Evolutionary conservation across 2,113 vertebrate species (phyloP), one percentile per base, ranked within the genome.

Genomic region (Psittacula cyanocephala): DNA sequence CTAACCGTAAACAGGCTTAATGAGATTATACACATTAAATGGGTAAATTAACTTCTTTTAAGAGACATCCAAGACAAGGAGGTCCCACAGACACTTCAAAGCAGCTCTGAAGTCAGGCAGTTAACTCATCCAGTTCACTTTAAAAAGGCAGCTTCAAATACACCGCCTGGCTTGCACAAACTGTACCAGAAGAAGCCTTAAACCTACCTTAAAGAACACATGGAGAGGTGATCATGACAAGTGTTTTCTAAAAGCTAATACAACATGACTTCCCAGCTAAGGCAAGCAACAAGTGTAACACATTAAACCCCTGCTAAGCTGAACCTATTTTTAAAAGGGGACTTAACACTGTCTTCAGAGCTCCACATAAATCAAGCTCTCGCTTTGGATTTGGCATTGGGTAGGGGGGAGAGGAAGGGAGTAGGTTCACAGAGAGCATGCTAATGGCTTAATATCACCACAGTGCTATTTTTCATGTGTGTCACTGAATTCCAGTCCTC

Each of bases 21-120:
- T 75, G 84, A 96, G 82, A 96, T 91, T 23, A 28, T 13, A 76
- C 50, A 93, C 88, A 96, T 82, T 76, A 81, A 88, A 91, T 44
- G 60, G 68, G 52, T 13, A 71, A 65, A 65, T 50, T 79, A 44
- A 46, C 39, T 12, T 81, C 31, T 53, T 63, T 49, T 70, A 41
- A 47, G 86, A 94, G 86, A 46, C 24, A 28, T 14, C 76, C 93
- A 74, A 33, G 78, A 81, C 95, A 77, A 86, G 78, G 86, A 64
- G 69, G 71, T 88, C 60, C 59, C 88, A 81, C 57, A 15, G 65
- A 62, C 57, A 22, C 41, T 35, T 24, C 16, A 50, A 47, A 50
- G 68, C 71, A 29, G 78, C 86, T 50, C 46, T 44, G 17, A n/a
- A 63, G 49, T 52, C 47, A n/a, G 1, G 5, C 60, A 43, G 75